These are phyloP conservation scores for Prunella fulvescens DNA, from an alignment of 2,113 vertebrate species.

Conservation along the genomic window DNA sequence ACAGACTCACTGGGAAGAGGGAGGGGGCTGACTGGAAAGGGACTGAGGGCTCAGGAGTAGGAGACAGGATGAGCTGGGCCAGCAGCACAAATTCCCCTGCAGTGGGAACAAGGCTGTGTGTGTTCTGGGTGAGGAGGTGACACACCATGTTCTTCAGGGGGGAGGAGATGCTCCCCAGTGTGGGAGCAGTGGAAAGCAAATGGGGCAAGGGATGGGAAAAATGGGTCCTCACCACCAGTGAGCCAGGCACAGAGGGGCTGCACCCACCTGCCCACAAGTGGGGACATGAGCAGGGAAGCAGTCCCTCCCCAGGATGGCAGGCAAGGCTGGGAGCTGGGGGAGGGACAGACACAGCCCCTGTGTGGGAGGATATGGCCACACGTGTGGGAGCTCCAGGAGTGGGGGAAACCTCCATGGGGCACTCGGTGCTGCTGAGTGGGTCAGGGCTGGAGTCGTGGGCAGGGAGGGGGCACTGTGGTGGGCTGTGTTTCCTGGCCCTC, in stretches of 20 bases:
- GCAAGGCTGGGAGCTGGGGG: accelerated
- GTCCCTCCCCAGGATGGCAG: not conserved
- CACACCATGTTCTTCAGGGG: accelerated
- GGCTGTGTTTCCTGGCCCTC: accelerated
- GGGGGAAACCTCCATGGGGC: not conserved
- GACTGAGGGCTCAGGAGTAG: not conserved
- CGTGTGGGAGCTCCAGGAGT: not conserved
- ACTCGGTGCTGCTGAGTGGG: accelerated
- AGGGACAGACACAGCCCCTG: not conserved
- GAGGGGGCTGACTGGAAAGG: not conserved
- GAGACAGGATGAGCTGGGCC: not conserved
- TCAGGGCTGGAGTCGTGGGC: accelerated
- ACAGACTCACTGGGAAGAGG: accelerated
- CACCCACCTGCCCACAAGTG: too few relatives aligned
- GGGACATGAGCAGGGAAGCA: not conserved
- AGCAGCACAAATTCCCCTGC: not conserved
- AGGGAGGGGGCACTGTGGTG: too few relatives aligned
- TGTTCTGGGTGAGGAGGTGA: not conserved
- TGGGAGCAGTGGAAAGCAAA: not conserved
- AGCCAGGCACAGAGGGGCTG: too few relatives aligned
- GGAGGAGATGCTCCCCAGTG: too few relatives aligned
- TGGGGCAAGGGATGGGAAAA: not conserved
- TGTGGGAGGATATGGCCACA: accelerated
- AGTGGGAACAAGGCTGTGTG: not conserved
- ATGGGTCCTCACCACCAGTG: accelerated